These are phyloP conservation scores for Ephydatia muelleri DNA, from an alignment of 37 sponge, comb jelly and placozoan species.

Conservation along the genomic window DNA sequence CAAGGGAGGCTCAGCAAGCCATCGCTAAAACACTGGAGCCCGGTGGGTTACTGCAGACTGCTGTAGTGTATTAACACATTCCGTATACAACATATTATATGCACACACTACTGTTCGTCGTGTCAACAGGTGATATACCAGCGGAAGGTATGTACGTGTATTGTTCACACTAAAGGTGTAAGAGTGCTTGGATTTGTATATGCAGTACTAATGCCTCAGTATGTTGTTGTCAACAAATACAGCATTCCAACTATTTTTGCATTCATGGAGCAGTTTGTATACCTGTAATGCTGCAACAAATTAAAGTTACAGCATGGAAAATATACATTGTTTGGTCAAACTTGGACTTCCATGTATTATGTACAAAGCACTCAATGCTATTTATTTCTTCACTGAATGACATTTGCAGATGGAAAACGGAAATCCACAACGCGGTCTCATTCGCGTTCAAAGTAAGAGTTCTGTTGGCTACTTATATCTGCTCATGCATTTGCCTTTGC, in stretches of 20 bases:
- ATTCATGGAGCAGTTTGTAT: too few relatives aligned
- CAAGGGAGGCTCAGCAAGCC: constrained; percentile 67
- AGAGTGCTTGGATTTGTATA: too few relatives aligned
- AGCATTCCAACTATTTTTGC: too few relatives aligned
- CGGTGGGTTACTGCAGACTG: neutral
- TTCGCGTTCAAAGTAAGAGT: constrained; percentile 18
- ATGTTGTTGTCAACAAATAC: too few relatives aligned
- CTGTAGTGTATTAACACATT: too few relatives aligned
- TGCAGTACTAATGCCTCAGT: too few relatives aligned
- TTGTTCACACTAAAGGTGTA: too few relatives aligned
- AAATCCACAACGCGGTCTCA: constrained; percentile 8
- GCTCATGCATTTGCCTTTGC: neutral
- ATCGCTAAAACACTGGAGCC: constrained; percentile 54
- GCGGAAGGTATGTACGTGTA: neutral
- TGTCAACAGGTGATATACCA: neutral
- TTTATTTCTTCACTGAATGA: neutral
- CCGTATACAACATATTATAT: too few relatives aligned
- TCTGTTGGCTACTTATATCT: neutral
- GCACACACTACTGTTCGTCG: neutral
- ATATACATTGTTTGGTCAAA: too few relatives aligned
- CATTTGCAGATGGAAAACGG: constrained; percentile 2
- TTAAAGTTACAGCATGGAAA: too few relatives aligned
- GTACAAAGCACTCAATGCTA: neutral
- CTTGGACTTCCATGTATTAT: too few relatives aligned
- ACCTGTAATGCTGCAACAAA: too few relatives aligned